Percentiles rank a stretch among this genome's conserved stretches.
Evolutionary conservation across 2,888 invertebrate genomes (phyloP).

Genomic region (Ryuthela nishihirai): DNA sequence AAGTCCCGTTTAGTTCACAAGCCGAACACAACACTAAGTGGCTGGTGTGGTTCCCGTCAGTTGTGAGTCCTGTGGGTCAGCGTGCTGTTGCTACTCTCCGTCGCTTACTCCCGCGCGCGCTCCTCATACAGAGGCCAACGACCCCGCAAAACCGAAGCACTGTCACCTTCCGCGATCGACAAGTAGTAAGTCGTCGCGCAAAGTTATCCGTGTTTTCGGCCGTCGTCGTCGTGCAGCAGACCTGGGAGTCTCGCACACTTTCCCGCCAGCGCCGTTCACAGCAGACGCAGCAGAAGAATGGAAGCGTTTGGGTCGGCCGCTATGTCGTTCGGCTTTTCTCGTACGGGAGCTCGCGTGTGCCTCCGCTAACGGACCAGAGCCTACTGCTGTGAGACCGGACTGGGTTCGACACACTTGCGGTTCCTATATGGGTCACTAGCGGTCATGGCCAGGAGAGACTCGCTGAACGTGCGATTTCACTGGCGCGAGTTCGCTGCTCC

Average conservation of each 20-base stretch:
- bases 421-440: constrained; percentile 27
- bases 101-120: neutral
- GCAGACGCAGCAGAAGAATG: no score
- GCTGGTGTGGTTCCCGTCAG: neutral
- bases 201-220: no score
- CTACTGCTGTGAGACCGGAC: constrained; percentile 19
- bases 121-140: constrained; percentile 15
- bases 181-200: neutral
- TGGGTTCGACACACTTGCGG: constrained; percentile 33
- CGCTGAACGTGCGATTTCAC: constrained; percentile 22
- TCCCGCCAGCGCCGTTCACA: no score
- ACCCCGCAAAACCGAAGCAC: no score
- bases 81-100: neutral
- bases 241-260: no score
- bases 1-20: no score
- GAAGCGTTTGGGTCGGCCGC: neutral
- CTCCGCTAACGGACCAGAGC: constrained; percentile 5
- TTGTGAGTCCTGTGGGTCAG: neutral
- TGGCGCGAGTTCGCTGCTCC: constrained; percentile 18
- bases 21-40: no score
- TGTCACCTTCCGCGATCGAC: no score
- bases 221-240: no score
- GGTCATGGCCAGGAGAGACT: constrained; percentile 27
- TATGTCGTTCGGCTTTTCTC: constrained; percentile 4
- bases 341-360: no score